Evolutionary conservation across 1,140 invertebrate genomes (phyloP).

Genomic region (Caenorhabditis inopinata): DNA sequence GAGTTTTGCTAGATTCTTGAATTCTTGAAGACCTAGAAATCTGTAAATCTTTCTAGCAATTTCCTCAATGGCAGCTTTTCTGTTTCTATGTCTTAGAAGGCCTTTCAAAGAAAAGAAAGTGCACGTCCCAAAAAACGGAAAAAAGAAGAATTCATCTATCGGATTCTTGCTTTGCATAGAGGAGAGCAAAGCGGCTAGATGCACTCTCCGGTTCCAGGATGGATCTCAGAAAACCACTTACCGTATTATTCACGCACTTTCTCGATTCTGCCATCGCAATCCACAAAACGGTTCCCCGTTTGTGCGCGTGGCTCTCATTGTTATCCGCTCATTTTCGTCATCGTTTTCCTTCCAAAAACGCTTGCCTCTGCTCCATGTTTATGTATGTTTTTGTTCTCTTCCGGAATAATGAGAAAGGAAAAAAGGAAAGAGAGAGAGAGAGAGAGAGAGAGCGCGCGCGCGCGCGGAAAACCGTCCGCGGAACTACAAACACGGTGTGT

Average conservation of each 20-base stretch:
- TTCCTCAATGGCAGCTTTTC: too few relatives aligned
- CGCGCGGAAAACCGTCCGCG: not conserved
- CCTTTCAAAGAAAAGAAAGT: too few relatives aligned
- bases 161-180: too few relatives aligned
- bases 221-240: conserved; percentile 3
- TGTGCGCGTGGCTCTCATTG: not conserved
- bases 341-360: not conserved
- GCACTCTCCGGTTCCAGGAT: conserved; percentile 4
- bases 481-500: conserved; percentile 20
- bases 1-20: too few relatives aligned
- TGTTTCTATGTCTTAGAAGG: too few relatives aligned
- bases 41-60: too few relatives aligned
- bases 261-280: not conserved
- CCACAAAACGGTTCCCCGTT: not conserved
- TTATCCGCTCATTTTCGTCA: not conserved
- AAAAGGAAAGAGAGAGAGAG: not conserved
- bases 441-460: not conserved
- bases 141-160: too few relatives aligned
- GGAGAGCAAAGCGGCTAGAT: not conserved
- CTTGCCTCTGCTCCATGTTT: conserved; percentile 4
- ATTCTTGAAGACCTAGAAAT: too few relatives aligned
- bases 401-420: not conserved
- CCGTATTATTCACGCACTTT: conserved; percentile 23
- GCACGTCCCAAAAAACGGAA: too few relatives aligned
- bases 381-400: conserved; percentile 32